Conservation (phyloP, 2,888 invertebrate species). For the Cyrtodaria siliqua region DNA sequence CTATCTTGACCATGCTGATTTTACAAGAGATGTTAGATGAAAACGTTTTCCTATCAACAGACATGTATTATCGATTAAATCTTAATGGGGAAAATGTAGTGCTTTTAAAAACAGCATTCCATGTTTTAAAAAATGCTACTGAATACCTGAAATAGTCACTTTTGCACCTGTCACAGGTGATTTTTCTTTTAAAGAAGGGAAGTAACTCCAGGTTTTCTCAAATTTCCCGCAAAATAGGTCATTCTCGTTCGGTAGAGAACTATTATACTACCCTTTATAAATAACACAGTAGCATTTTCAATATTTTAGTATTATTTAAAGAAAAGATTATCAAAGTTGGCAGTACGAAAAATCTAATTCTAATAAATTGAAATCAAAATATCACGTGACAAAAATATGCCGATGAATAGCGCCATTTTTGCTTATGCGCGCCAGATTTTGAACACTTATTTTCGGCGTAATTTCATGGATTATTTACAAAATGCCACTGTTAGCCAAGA, state of each 20-base stretch:
- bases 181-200: conserved; percentile 26
- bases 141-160: background rate
- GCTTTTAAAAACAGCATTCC: too few relatives aligned
- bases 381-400: conserved; percentile 62
- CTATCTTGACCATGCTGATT: too few relatives aligned
- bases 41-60: too few relatives aligned
- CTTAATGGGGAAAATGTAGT: too few relatives aligned
- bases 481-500: conserved; percentile 84
- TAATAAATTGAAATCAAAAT: conserved; percentile 33
- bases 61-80: too few relatives aligned
- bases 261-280: too few relatives aligned
- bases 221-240: conserved; percentile 60
- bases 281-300: too few relatives aligned
- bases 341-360: background rate
- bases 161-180: background rate
- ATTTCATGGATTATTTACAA: conserved; percentile 66
- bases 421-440: conserved; percentile 84
- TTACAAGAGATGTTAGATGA: too few relatives aligned
- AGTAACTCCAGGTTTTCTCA: conserved; percentile 26
- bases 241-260: conserved; percentile 10
- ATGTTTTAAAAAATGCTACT: too few relatives aligned
- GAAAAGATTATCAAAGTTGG: too few relatives aligned
- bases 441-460: conserved; percentile 69
- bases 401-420: conserved; percentile 65
- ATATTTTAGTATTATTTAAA: too few relatives aligned